A percentile compares a stretch with the other conserved stretches of the same genome.
Evolutionary conservation across 2,888 invertebrate genomes (phyloP).

Genomic region (Ariolimax columbianus): DNA sequence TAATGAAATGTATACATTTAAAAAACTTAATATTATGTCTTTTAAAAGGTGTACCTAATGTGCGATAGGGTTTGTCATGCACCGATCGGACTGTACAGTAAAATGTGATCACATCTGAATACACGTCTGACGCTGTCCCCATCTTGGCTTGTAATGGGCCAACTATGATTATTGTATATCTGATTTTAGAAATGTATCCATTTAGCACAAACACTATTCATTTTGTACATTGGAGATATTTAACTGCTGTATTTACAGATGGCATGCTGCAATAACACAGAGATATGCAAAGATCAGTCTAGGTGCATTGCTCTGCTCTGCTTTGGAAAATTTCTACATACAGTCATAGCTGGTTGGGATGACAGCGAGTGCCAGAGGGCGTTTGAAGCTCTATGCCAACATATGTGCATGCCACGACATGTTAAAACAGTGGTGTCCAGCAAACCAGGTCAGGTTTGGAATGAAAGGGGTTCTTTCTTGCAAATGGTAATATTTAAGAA

Average conservation of each 20-base stretch:
- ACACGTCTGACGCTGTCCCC: too few species aligned
- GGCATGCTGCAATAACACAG: slow-evolving; percentile 52
- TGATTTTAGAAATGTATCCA: too few species aligned
- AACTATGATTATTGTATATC: too few species aligned
- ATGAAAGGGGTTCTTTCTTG: neutral
- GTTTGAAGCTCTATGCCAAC: slow-evolving; percentile 71
- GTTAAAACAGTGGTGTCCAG: slow-evolving; percentile 69
- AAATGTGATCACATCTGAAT: too few species aligned
- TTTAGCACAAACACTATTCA: too few species aligned
- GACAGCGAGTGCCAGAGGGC: slow-evolving; percentile 77
- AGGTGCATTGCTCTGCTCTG: slow-evolving; percentile 57
- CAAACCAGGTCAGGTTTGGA: slow-evolving; percentile 68
- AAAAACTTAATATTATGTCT: too few species aligned
- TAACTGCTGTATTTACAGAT: slow-evolving; percentile 34
- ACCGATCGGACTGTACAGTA: too few species aligned
- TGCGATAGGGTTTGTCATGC: too few species aligned
- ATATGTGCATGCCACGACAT: slow-evolving; percentile 70
- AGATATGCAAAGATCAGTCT: slow-evolving; percentile 52
- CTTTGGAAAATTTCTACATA: slow-evolving; percentile 77
- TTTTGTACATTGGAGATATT: neutral
- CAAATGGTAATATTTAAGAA: neutral
- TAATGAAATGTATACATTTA: too few species aligned
- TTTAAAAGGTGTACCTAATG: too few species aligned
- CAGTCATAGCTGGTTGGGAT: slow-evolving; percentile 79
- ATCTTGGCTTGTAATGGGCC: too few species aligned